Evolutionary conservation across 2,888 invertebrate genomes (phyloP), one percentile per base, ranked within the genome.

Genomic region (Agrenia bidenticulata): DNA sequence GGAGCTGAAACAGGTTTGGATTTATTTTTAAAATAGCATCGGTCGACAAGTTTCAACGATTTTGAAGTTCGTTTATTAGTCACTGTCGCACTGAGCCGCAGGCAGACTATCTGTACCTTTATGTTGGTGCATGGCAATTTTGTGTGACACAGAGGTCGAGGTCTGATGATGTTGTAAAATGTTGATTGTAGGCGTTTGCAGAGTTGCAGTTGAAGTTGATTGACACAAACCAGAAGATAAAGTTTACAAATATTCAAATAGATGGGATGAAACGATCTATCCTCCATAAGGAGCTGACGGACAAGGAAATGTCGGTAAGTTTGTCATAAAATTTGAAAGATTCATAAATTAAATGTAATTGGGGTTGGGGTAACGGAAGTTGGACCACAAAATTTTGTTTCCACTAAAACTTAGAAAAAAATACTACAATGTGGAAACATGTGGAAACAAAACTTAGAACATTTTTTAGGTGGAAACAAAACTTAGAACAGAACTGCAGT

Each of bases 171-270:
- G 55, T 62, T 26, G 63, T 59, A 66, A 67, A 73, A 78, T 45
- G 4, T 5, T 15, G 19, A 4, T 5, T 15, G 19, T 70, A 84
- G 85, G 92, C 92, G 0, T 92, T 94, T 79, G 81, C 85, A 60
- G 91, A 92, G 77, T 82, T 93, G 61, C 92, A 92, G 79, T 83
- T 86, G 13, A 92, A 92, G 81, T 88, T 89, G 85, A 83, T 89
- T 26, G 89, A 89, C 77, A 90, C 92, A 0, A 85, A 85, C 71
- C 89, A 90, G 79, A 90, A 92, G 81, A 82, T 93, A 66, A 86
- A 88, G 77, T 80, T 90, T 63, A 87, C 91, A 7, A 90, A 92
- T 79, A 80, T 88, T 1, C 90, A 92, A 81, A 88, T 91, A 70
- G 87, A 87, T 50, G 84, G 84, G 15, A 79, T 89, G 53, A 86